These are phyloP conservation scores for Ptiloglossa arizonensis DNA, from an alignment of 1,140 invertebrate genomes.

Conservation along the genomic window DNA sequence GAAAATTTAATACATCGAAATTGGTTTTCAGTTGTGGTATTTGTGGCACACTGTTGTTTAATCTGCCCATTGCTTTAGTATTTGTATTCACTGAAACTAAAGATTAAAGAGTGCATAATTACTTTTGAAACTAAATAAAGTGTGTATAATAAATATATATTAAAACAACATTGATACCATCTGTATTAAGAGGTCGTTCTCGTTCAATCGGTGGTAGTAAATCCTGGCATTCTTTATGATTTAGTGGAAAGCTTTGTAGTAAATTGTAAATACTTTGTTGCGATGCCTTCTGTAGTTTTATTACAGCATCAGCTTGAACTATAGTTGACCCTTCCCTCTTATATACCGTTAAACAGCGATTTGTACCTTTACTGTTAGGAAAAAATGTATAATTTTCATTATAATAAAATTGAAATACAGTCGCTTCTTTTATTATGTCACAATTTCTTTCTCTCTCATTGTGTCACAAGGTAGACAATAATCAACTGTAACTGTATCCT, in stretches of 20 bases:
- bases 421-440: too few relatives aligned
- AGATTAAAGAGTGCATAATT: constrained; percentile 22
- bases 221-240: constrained; percentile 87
- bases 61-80: constrained; percentile 82
- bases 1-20: constrained; percentile 81
- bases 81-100: constrained; percentile 79
- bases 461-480: too few relatives aligned
- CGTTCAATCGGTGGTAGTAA: constrained; percentile 84
- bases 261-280: constrained; percentile 84
- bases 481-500: too few relatives aligned
- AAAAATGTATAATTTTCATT: constrained; percentile 2
- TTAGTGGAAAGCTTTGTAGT: constrained; percentile 87
- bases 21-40: constrained; percentile 83
- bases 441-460: too few relatives aligned
- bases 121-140: background rate
- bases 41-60: constrained; percentile 85
- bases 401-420: constrained; percentile 7
- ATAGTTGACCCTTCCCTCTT: constrained; percentile 88
- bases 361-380: constrained; percentile 85
- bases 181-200: constrained; percentile 73
- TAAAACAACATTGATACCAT: constrained; percentile 64
- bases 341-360: constrained; percentile 88
- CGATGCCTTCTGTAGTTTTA: constrained; percentile 86
- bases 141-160: background rate
- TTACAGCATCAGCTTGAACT: constrained; percentile 87